A percentile compares a stretch with the other conserved stretches of the same genome.
phyloP scores from a whole-genome alignment of 2,797 vertebrate species.

The Chelon labrosus region DNA sequence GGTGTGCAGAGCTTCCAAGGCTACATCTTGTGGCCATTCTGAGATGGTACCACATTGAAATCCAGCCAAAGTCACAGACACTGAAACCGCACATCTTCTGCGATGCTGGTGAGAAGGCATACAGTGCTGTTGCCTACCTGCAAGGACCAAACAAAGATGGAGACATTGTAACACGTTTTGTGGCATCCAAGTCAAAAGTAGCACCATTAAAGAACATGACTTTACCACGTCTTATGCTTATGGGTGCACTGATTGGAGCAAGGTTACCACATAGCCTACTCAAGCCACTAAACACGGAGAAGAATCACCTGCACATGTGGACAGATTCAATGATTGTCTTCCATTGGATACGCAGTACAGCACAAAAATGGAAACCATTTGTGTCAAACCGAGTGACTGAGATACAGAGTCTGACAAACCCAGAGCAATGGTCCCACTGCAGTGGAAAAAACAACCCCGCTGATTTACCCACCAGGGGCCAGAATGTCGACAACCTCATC shows the following conservation, averaged over 20 bases:
- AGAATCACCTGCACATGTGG: slow-evolving; percentile 31
- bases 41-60: slow-evolving; percentile 26
- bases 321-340: slow-evolving; percentile 39
- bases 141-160: slow-evolving; percentile 6
- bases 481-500: neutral
- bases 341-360: slow-evolving; percentile 35
- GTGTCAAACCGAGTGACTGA: slow-evolving; percentile 38
- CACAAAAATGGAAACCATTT: slow-evolving; percentile 35
- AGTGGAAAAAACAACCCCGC: slow-evolving; percentile 4
- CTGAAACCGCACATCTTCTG: slow-evolving; percentile 17
- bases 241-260: slow-evolving; percentile 47
- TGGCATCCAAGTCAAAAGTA: slow-evolving; percentile 36
- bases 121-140: slow-evolving; percentile 30
- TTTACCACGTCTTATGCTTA: slow-evolving; percentile 31
- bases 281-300: slow-evolving; percentile 27
- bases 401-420: slow-evolving; percentile 7
- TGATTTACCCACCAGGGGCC: slow-evolving; percentile 18
- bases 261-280: slow-evolving; percentile 25
- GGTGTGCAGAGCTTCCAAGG: slow-evolving; percentile 32
- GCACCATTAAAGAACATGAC: slow-evolving; percentile 47
- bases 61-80: neutral
- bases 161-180: slow-evolving; percentile 5
- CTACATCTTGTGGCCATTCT: slow-evolving; percentile 30
- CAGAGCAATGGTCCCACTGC: slow-evolving; percentile 8
- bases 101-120: slow-evolving; percentile 43